Evolutionary conservation across 2,888 invertebrate species (phyloP).

Genomic region (Agrilus biguttatus): DNA sequence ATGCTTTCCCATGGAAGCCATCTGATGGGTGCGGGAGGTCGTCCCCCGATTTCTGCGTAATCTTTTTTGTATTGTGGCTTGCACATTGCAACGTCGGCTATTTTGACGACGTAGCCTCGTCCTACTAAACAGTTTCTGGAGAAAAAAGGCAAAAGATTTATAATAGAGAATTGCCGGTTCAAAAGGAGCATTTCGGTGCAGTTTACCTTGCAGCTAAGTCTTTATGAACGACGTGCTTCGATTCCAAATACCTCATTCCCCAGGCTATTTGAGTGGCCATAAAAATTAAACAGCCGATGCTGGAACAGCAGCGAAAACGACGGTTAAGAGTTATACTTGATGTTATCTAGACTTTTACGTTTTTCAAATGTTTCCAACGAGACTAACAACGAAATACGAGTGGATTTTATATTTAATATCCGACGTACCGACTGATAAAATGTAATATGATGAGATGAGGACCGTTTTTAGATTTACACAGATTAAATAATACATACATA

Average conservation of each 20-base stretch:
- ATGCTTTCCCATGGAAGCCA: constrained; percentile 55
- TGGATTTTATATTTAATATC: no score
- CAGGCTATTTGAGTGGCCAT: constrained; percentile 65
- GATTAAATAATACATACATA: no score
- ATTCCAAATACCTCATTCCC: constrained; percentile 68
- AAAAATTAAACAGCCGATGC: constrained; percentile 53
- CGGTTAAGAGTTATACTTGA: no score
- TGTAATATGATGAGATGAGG: no score
- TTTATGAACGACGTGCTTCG: constrained; percentile 62
- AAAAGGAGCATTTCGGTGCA: constrained; percentile 1
- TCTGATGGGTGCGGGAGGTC: constrained; percentile 45
- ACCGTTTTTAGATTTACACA: not conserved
- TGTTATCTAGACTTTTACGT: no score
- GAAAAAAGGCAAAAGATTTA: constrained; percentile 8
- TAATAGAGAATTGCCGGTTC: constrained; percentile 1
- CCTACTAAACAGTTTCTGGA: constrained; percentile 47
- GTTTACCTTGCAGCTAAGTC: constrained; percentile 55
- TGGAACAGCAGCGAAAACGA: constrained; percentile 21
- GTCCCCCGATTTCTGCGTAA: constrained; percentile 46
- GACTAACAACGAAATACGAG: no score
- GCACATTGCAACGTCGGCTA: constrained; percentile 48
- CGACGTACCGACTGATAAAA: no score
- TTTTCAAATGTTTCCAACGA: no score
- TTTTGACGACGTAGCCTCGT: constrained; percentile 43
- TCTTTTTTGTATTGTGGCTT: constrained; percentile 47